A percentile compares a stretch with the other conserved stretches of the same genome.
Evolutionary conservation across 2,888 invertebrate genomes (phyloP).

Genomic region (Rhagophthalmus giganteus): DNA sequence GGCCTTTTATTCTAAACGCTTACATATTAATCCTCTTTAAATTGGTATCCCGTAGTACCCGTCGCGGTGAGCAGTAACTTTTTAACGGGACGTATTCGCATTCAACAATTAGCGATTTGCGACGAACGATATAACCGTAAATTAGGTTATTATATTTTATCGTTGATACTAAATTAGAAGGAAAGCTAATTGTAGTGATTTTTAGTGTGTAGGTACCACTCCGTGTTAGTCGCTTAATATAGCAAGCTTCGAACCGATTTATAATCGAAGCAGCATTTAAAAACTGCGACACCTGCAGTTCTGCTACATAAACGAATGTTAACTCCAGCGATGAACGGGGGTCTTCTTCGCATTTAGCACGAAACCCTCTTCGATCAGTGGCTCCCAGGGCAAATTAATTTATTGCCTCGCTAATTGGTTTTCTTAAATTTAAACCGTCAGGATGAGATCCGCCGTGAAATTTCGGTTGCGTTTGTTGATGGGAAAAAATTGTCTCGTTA

Average conservation of each 20-base stretch:
- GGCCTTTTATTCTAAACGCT: constrained; percentile 18
- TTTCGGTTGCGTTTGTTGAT: too few relatives aligned
- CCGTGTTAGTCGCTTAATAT: constrained; percentile 25
- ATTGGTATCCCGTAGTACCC: constrained; percentile 13
- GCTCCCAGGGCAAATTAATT: too few relatives aligned
- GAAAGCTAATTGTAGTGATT: constrained; percentile 29
- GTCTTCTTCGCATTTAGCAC: not conserved
- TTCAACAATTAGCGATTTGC: not conserved
- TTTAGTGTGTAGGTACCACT: constrained; percentile 27
- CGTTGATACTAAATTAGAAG: constrained; percentile 29
- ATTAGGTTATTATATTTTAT: constrained; percentile 30
- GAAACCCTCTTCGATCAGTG: too few relatives aligned
- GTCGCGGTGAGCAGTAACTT: constrained; percentile 1
- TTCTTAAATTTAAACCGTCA: too few relatives aligned
- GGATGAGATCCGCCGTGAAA: too few relatives aligned
- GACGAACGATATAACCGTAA: constrained; percentile 14
- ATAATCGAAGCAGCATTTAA: constrained; percentile 14
- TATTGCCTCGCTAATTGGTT: too few relatives aligned
- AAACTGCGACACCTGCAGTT: constrained; percentile 11
- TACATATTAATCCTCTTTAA: constrained; percentile 16
- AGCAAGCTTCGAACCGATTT: constrained; percentile 16
- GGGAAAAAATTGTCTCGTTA: too few relatives aligned
- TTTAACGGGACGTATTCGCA: not conserved
- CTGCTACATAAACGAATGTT: not conserved
- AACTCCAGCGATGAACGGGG: not conserved